Base-by-base conservation (phyloP, 2,888 invertebrate species). In the Drosophila gaucha region DNA sequence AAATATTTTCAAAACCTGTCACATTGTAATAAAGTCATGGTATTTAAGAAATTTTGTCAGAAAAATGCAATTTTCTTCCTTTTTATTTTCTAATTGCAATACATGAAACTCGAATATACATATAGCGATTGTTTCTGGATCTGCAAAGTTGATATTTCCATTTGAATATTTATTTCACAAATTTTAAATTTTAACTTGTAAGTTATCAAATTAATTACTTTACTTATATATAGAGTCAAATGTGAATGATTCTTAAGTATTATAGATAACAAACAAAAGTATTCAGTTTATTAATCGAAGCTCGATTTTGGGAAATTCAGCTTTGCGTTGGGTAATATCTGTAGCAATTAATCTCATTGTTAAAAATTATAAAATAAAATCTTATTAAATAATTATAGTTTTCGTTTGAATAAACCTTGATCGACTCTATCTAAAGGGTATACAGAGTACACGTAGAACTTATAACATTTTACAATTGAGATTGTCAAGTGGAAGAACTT, bases 401-500 rank as follows among this genome's bases (percentile, higher is more conserved):
- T n/a, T n/a, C n/a, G n/a, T 28, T 28, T 28, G 9, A 28, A 8
- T 28, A 28, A 28, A 28, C 3, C 28, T 28, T 28, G 28, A 8
- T 28, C 28, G 28, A 28, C 28, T 28, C 2, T 44, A 18, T 16
- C 10, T 44, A 18, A 14, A 6, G n/a, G n/a, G n/a, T 14, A 14
- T 16, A 24, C 1, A 12, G 26, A n/a, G 1, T 22, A 10, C n/a
- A 10, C 6, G 6, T 22, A 2, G 10, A 22, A 20, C 22, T 35
- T 26, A 63, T 28, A 65, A 76, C 72, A 88, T 75, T 60, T 74
- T 73, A 24, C 70, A 73, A 38, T 31, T 67, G 4, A 60, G 68
- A 64, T 84, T 86, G 56, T 88, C 82, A 31, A 89, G 76, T 44
- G 83, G 87, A 51, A 91, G 72, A 39, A 90, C 88, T 71, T 90